Evolutionary conservation across 1,140 invertebrate genomes (phyloP).

Genomic region (Wiebesia pumilae): DNA sequence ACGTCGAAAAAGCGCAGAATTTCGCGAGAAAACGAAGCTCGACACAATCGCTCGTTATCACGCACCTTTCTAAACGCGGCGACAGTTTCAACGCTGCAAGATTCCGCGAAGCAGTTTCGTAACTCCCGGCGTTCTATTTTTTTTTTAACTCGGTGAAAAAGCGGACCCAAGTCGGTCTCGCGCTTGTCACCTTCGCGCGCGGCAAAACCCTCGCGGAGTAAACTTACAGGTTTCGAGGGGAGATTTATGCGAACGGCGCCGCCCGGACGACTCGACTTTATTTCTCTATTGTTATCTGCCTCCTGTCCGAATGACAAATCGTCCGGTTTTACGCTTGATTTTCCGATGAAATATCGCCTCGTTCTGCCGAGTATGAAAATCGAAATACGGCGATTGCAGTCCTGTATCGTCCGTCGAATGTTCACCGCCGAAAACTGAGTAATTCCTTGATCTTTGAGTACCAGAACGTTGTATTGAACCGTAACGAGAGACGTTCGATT

Average conservation of each 20-base stretch:
- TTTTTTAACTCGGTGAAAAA: not conserved
- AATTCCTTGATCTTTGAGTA: not conserved
- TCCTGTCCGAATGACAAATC: not conserved
- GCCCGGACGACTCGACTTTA: not conserved
- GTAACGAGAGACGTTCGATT: not conserved
- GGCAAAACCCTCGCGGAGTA: not conserved
- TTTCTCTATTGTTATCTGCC: not conserved
- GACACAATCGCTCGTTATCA: not conserved
- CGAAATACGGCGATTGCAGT: not conserved
- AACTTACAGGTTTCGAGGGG: not conserved
- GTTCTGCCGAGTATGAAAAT: not conserved
- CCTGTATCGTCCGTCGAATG: not conserved
- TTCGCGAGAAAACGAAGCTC: not conserved
- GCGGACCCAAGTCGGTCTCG: not conserved
- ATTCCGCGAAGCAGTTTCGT: not conserved
- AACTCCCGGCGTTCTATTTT: not conserved
- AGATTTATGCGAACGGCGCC: not conserved
- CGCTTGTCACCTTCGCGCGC: not conserved
- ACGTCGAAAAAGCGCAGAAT: not conserved
- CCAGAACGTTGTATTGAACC: not conserved
- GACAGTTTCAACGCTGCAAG: not conserved
- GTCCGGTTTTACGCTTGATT: not conserved
- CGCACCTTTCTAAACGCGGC: conserved; percentile 18
- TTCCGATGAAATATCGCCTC: not conserved
- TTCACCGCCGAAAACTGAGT: not conserved